Evolutionary conservation across 1,140 invertebrate genomes (phyloP), one percentile per base, ranked within the genome.

Genomic region (Dendroctonus ponderosae): DNA sequence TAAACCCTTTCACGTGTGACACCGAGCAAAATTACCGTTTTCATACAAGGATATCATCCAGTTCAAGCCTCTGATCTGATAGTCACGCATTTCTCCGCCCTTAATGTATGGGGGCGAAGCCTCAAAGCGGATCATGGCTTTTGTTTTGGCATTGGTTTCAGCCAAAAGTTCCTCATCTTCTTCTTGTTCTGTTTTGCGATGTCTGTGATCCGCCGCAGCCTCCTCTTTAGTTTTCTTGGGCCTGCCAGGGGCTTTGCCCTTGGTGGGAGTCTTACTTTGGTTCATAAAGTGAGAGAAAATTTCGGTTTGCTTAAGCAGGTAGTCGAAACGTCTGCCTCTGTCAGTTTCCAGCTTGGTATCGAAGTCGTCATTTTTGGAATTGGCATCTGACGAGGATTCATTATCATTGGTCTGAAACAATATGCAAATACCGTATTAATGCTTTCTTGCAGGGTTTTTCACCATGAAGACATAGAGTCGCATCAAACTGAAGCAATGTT

Each of bases 21-120:
- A 51, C 2, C 1, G 14, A 51, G 11, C 9, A 51, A 58, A 42
- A 49, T 54, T 60, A 61, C 66, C 95, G 84, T 99, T 97, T 80
- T 99, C 96, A 82, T 98, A 98, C 0, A 99, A 82, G 0, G 95
- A 97, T 71, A 99, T 98, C 92, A 98, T 97, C 96, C 97, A 99
- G 77, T 99, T 99, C 0, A 99, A 82, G 61, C 98, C 98, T 52
- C 98, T 85, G n/a, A 99, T 85, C 82, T 99, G 98, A 80, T 99
- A 99, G 80, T 99, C 97, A 71, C 98, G 82, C 86, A 99, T 89
- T 80, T 97, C 94, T 52, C 97, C 97, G 75, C 86, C 85, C 77
- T 94, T 93, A 37, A 96, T 89, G 72, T 92, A 99, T 66, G 85
- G 87, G 0, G 96, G 97, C 38, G 92, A 96, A 7, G 85, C 82